Base-by-base conservation (phyloP, 2,888 invertebrate species). In the Campoplex capitator region DNA sequence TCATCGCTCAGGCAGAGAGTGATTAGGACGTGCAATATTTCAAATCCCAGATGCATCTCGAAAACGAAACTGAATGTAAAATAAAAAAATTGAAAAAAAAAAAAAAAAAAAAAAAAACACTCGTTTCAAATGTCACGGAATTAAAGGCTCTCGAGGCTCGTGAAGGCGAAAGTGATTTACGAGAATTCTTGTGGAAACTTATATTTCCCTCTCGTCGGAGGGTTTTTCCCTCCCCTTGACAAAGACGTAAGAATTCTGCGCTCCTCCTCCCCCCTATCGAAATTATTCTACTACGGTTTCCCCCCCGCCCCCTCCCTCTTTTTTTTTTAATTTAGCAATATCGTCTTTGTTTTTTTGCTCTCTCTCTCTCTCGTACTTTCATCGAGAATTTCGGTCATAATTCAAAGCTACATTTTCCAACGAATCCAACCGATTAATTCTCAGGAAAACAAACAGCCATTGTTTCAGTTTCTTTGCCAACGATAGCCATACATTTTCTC, bases 361-460 rank as follows among this genome's bases (percentile, higher is more conserved):
- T 42, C 23, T 42, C 4, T 42, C 23, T 74, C 62, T 51, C 35
- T 35, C 38, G 38, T 45, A 75, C 51, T 65, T 35, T 38, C 74
- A 70, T 45, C 13, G 38, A 35, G 84, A 68, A 81, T 86, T 88
- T 83, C 68, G 71, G 54, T 80, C 71, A 80, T 86, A 84, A 88
- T 84, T 88, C 88, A 86, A 77, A 78, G 67, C 54, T 77, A 86
- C 84, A 80, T 84, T 87, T 77, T 68, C 81, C 84, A 58, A 86
- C 82, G 82, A 84, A 76, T 74, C 82, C 78, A 82, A 86, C 84
- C 87, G 88, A 89, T 89, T 89, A 89, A 89, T 89, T 89, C 88
- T 77, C 87, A 85, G 74, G 86, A 88, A 89, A 88, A 89, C 84
- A 88, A 76, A 85, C 87, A 83, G 86, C 82, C 79, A 71, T 68